Evolutionary conservation across 2,888 invertebrate genomes (phyloP), one percentile per base, ranked within the genome.

Genomic region (Tethea ocularis): DNA sequence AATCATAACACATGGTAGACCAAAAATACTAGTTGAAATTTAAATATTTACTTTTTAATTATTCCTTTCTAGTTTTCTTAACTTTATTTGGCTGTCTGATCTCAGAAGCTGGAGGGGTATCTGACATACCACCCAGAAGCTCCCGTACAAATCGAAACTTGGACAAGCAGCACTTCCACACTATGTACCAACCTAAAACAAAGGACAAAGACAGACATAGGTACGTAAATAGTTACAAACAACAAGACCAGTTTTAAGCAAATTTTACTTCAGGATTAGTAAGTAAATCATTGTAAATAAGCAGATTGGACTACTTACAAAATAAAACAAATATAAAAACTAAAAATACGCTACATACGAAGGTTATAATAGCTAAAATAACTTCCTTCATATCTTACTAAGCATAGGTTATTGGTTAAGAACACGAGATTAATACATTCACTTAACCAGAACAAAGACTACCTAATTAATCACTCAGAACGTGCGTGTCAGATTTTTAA

Each of bases 131-230:
- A 78, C 97, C 97, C 63, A 97, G 86, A 38, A 98, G 93, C 86
- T 98, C 98, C 62, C 97, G 95, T 10, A 98, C 96, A 81, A 98
- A 97, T 71, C 96, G 95, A 87, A 98, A 98, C 79, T 97, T 95
- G 20, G 97, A 97, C 59, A 98, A 91, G 87, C 98, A 97, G 69
- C 97, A 95, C 89, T 96, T 97, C 98, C 98, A 98, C 69, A 98
- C 97, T 63, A 97, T 94, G 87, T 96, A 97, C 98, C 98, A 98
- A 80, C 97, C 98, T 98, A 89, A 2, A 95, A 95, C 82, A 89
- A 87, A 84, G 81, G 77, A 82, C 75, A 77, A 69, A 59, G 64
- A 62, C 61, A 67, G 56, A 51, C n/a, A 36, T 13, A 33, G 2
- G 3, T 13, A 13, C 7, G 3, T 13, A 13, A 3, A 33, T 26